Base-by-base conservation (phyloP, 2,797 vertebrate species). In the Jordanella pulchra region DNA sequence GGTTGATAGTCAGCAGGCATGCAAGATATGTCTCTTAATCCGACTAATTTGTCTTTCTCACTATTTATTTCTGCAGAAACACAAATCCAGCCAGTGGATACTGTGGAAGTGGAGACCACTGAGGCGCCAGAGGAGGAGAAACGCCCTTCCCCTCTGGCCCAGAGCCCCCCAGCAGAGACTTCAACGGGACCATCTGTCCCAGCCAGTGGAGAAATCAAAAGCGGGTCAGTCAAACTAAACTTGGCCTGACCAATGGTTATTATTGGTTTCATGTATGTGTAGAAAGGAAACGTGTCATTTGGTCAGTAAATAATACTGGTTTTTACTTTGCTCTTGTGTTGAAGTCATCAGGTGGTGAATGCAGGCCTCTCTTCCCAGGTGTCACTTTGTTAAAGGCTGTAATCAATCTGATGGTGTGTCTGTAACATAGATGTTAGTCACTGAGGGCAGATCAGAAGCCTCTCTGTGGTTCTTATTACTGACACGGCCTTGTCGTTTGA, bases 121-220 rank as follows among this genome's bases (percentile, higher is more conserved):
- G 92, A 94, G 72, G 89, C 75, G 73, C 89, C 88, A 77, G 90
- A 96, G 86, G 89, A 92, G 83, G 91, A 93, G 89, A 93, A 91
- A 85, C 92, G 92, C 87, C 93, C 92, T 86, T 93, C 91, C 88
- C 93, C 93, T 75, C 77, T 91, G 87, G 93, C 95, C 85, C 94
- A 88, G 92, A 95, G 92, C 94, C 93, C 82, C 93, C 94, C 67
- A 91, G 88, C 83, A 89, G 94, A 55, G 48, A 95, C 94, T 83
- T 93, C 96, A 72, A 86, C 89, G 47, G 92, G 90, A 90, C 93
- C 94, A 92, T 94, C 95, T 78, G 91, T 95, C 90, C 94, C 95
- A 35, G 92, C 95, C 65, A 95, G 93, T 66, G 93, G 95, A 85
- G 95, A 96, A 95, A 95, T 96, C 90, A 95, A 95, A 95, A 96